phyloP scores from a whole-genome alignment of 2,113 vertebrate species.

The Gobiocypris rarus region DNA sequence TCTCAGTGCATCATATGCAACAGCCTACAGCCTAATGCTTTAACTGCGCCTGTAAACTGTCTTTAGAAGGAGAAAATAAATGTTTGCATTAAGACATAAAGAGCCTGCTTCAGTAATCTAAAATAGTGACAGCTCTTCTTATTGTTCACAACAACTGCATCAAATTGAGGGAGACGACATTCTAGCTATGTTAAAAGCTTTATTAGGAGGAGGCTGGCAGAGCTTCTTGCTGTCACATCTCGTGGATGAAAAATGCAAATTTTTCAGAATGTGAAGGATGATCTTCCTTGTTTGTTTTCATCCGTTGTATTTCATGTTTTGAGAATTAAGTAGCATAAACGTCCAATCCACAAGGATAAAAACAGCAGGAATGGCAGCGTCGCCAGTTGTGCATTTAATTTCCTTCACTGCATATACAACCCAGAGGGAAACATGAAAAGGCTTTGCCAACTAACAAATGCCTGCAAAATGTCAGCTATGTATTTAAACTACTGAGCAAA shows the following conservation, averaged over 20 bases:
- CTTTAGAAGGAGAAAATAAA: not conserved
- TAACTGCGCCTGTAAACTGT: constrained; percentile 1
- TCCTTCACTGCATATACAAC: constrained; percentile 53
- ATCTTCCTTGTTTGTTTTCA: constrained; percentile 30
- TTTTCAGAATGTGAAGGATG: constrained; percentile 42
- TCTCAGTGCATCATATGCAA: not conserved
- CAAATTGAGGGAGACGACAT: not conserved
- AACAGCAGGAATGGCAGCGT: constrained; percentile 49
- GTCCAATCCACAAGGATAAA: constrained; percentile 58
- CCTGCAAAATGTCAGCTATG: constrained; percentile 63
- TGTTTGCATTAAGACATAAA: not conserved
- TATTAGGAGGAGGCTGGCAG: not conserved
- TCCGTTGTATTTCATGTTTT: constrained; percentile 51
- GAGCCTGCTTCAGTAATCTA: not conserved
- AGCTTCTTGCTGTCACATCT: constrained; percentile 10
- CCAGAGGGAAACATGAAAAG: constrained; percentile 54
- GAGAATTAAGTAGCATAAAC: constrained; percentile 47
- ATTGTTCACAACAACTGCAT: not conserved
- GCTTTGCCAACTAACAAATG: constrained; percentile 58
- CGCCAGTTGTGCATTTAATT: constrained; percentile 60
- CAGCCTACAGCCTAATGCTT: constrained; percentile 15
- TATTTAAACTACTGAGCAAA: constrained; percentile 40
- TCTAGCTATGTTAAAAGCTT: constrained; percentile 3
- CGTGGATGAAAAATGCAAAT: constrained; percentile 6
- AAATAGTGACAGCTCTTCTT: not conserved